Evolutionary conservation across 2,113 vertebrate genomes (phyloP).

Genomic region (Cynoglossus semilaevis): DNA sequence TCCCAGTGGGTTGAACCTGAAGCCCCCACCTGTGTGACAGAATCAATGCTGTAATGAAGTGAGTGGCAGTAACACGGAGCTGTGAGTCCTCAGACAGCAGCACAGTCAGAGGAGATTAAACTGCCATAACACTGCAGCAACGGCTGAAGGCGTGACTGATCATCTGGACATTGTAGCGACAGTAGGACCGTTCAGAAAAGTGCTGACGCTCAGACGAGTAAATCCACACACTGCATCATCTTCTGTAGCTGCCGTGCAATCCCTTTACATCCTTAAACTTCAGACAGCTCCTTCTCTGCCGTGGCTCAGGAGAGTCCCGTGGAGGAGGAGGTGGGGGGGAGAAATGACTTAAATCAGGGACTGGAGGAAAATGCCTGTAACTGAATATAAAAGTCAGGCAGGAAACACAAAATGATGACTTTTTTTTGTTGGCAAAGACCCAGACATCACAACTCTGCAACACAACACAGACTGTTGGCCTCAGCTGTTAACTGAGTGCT

Average conservation of each 20-base stretch:
- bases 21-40: slow-evolving; percentile 16
- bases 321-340: neutral
- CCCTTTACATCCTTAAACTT: slow-evolving; percentile 11
- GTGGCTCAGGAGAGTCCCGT: neutral
- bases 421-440: too few species aligned
- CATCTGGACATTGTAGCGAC: neutral
- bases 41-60: slow-evolving; percentile 28
- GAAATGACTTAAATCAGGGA: neutral
- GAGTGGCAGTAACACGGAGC: slow-evolving; percentile 17
- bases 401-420: too few species aligned
- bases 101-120: slow-evolving; percentile 16
- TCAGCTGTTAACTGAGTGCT: too few species aligned
- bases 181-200: slow-evolving; percentile 2
- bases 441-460: too few species aligned
- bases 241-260: slow-evolving; percentile 3
- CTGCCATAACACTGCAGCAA: neutral
- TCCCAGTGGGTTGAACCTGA: slow-evolving; percentile 30
- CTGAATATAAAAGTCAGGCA: too few species aligned
- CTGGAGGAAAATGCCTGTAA: too few species aligned
- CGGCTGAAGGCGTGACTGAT: slow-evolving; percentile 18
- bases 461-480: too few species aligned
- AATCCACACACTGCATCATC: slow-evolving; percentile 12
- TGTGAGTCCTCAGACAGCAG: neutral
- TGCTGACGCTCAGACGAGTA: slow-evolving; percentile 18
- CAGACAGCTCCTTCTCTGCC: neutral